A percentile compares a stretch with the other conserved stretches of the same genome.
Evolutionary conservation across 2,797 vertebrate genomes (phyloP).

Genomic region (Hippopotamyrus pictus): DNA sequence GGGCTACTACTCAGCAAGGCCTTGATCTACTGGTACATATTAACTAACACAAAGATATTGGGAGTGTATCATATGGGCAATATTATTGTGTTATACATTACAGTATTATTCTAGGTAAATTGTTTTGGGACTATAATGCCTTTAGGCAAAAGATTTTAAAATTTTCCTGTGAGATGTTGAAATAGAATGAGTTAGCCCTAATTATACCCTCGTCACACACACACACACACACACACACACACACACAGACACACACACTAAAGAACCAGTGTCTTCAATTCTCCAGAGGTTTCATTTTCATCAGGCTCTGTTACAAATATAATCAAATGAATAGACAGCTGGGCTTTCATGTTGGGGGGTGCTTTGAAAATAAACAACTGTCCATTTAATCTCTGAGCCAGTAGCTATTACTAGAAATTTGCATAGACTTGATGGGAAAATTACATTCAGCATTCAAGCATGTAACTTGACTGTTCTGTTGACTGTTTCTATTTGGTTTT

Average conservation of each 20-base stretch:
- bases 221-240: neutral
- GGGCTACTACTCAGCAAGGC: neutral
- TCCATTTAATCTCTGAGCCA: constrained; percentile 15
- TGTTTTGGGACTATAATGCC: neutral
- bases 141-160: neutral
- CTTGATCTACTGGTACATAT: neutral
- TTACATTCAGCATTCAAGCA: neutral
- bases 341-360: neutral
- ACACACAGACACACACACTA: neutral
- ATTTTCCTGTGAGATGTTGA: neutral
- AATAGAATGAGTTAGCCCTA: neutral
- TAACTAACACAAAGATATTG: neutral
- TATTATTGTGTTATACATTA: neutral
- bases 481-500: neutral
- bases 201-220: neutral
- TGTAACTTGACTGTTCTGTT: neutral
- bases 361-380: neutral
- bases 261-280: neutral
- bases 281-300: neutral
- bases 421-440: neutral
- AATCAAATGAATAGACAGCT: constrained; percentile 12
- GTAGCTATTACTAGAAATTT: neutral
- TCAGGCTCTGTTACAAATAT: neutral
- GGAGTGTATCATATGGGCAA: neutral
- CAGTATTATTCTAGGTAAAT: neutral